Evolutionary conservation across 1,140 invertebrate genomes (phyloP), one percentile per base, ranked within the genome.

Genomic region (Amyelois transitella): DNA sequence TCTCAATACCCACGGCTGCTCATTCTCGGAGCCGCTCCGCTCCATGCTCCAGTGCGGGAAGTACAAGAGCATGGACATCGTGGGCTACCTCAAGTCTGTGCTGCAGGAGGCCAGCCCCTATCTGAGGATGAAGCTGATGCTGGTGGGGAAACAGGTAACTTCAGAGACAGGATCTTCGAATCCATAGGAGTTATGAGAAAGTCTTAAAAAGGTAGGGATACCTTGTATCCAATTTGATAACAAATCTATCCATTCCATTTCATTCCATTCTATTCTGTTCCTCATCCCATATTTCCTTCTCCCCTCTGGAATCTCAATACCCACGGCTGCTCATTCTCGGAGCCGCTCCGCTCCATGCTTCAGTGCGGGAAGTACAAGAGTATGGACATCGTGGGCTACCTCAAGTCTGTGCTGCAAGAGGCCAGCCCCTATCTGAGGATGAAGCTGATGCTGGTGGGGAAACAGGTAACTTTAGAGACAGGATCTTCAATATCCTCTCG

Each of bases 231-330:
- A n/a, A n/a, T n/a, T n/a, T n/a, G n/a, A n/a, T n/a, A n/a, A n/a
- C n/a, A n/a, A n/a, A n/a, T n/a, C n/a, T n/a, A n/a, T n/a, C n/a
- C n/a, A n/a, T n/a, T n/a, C n/a, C n/a, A n/a, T n/a, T n/a, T n/a
- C n/a, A n/a, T n/a, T n/a, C n/a, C n/a, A n/a, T n/a, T n/a, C n/a
- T n/a, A n/a, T n/a, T n/a, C n/a, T n/a, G n/a, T n/a, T n/a, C n/a
- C n/a, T n/a, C n/a, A n/a, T n/a, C n/a, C n/a, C n/a, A n/a, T n/a
- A n/a, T 81, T 99, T 2, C 88, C 99, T 1, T 95, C 94, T 0
- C 92, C 97, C 7, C 88, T 99, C 10, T 99, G 98, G 97, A 99
- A 98, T 86, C 86, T 99, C 10, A 98, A 98, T 81, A 96, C 97
- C 6, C 91, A 94, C 55, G 96, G 96, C 0, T 99, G 98, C 81